Conservation (phyloP, 2,888 invertebrate species). For the Chorisops tibialis region DNA sequence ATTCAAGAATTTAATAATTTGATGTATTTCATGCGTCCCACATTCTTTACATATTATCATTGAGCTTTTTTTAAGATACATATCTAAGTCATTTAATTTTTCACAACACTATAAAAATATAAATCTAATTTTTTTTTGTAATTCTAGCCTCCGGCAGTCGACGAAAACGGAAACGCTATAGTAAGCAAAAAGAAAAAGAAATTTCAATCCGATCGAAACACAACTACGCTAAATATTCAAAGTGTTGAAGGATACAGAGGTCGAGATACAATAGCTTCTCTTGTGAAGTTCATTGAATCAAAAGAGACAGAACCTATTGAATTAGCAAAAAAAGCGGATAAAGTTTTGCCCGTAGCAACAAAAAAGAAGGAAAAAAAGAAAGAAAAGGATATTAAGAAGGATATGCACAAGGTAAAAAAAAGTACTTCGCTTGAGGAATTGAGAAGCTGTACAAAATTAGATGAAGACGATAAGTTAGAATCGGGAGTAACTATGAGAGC, state of each 20-base stretch:
- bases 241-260: conserved; percentile 76
- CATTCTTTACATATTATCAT: too few relatives aligned
- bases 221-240: conserved; percentile 53
- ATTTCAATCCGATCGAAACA: conserved; percentile 56
- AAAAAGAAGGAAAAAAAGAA: conserved; percentile 52
- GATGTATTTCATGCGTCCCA: too few relatives aligned
- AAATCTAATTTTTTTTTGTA: conserved; percentile 34
- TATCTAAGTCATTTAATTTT: too few relatives aligned
- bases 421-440: conserved; percentile 79
- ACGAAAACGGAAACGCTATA: conserved; percentile 79
- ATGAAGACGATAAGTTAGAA: conserved; percentile 59
- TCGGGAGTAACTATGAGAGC: conserved; percentile 45
- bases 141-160: conserved; percentile 54
- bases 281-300: conserved; percentile 76
- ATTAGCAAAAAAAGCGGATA: conserved; percentile 44
- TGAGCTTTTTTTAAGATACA: too few relatives aligned
- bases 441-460: conserved; percentile 67
- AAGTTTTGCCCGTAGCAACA: conserved; percentile 45
- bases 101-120: conserved; percentile 28
- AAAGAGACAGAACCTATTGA: conserved; percentile 43
- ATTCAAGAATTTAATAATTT: too few relatives aligned
- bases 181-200: conserved; percentile 56
- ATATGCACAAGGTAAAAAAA: conserved; percentile 54
- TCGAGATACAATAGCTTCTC: conserved; percentile 71
- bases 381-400: conserved; percentile 46